A percentile compares a stretch with the other conserved stretches of the same genome.
phyloP scores from a whole-genome alignment of 1,140 invertebrate species.

The Heliconius eleuchia region DNA sequence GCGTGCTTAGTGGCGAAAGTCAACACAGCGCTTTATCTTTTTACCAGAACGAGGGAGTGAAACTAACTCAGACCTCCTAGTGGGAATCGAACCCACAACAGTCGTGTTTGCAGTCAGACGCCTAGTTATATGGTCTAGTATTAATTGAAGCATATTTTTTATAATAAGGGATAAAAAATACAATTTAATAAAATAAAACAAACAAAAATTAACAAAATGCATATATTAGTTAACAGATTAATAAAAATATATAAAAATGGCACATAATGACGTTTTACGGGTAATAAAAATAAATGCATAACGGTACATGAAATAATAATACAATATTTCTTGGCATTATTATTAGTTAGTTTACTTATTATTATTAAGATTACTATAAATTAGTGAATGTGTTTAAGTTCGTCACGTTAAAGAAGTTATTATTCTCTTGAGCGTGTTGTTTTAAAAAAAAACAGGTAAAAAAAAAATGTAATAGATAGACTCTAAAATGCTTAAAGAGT shows the following conservation, averaged over 20 bases:
- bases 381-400: neutral
- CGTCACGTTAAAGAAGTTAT: neutral
- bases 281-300: slow-evolving; percentile 39
- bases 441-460: neutral
- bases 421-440: neutral
- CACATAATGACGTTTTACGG: slow-evolving; percentile 34
- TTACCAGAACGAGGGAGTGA: too few species aligned
- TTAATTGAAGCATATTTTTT: too few species aligned
- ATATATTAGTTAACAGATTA: slow-evolving; percentile 37
- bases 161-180: too few species aligned
- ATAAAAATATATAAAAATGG: slow-evolving; percentile 34
- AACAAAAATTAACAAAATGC: slow-evolving; percentile 30
- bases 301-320: slow-evolving; percentile 34
- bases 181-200: neutral
- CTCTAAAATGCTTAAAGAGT: too few species aligned
- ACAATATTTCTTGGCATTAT: neutral
- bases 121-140: too few species aligned
- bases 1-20: too few species aligned
- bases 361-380: neutral
- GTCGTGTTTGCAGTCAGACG: too few species aligned
- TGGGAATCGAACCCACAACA: too few species aligned
- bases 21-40: too few species aligned
- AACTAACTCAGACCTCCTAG: too few species aligned
- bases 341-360: neutral
- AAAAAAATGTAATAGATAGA: too few species aligned